A percentile compares a stretch with the other conserved stretches of the same genome.
phyloP scores from a whole-genome alignment of 53 echinoderm and acorn worm species.

The Patiria pectinifera region DNA sequence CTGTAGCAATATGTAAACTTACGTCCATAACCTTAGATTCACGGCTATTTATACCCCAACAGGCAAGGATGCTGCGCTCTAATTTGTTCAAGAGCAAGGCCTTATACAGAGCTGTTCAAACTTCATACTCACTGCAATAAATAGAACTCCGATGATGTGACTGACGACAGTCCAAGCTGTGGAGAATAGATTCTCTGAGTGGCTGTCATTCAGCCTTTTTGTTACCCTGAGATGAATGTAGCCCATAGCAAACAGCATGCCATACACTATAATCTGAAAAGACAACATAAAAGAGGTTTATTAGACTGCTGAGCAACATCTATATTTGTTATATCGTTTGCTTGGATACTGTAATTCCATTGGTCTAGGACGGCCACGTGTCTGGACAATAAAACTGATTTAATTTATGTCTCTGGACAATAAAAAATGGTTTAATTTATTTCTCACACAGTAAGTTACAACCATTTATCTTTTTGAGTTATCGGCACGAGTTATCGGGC shows the following conservation, averaged over 20 bases:
- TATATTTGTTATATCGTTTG: too few relatives aligned
- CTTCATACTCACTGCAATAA: slow-evolving; percentile 65
- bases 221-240: slow-evolving; percentile 73
- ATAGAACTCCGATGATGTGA: slow-evolving; percentile 45
- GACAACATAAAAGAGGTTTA: neutral
- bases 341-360: too few relatives aligned
- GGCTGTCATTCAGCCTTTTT: slow-evolving; percentile 82
- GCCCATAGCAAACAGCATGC: slow-evolving; percentile 86
- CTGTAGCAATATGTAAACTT: too few relatives aligned
- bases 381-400: too few relatives aligned
- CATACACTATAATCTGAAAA: slow-evolving; percentile 50
- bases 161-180: slow-evolving; percentile 34
- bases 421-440: too few relatives aligned
- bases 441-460: too few relatives aligned
- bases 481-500: too few relatives aligned
- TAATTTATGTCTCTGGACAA: too few relatives aligned
- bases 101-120: neutral
- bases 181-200: slow-evolving; percentile 73
- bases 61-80: neutral
- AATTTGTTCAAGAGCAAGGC: neutral
- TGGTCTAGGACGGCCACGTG: too few relatives aligned
- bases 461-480: too few relatives aligned
- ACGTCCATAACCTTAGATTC: too few relatives aligned
- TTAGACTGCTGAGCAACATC: neutral
- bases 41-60: too few relatives aligned